phyloP scores from a whole-genome alignment of 2,113 vertebrate species.

The Pandion haliaetus region DNA sequence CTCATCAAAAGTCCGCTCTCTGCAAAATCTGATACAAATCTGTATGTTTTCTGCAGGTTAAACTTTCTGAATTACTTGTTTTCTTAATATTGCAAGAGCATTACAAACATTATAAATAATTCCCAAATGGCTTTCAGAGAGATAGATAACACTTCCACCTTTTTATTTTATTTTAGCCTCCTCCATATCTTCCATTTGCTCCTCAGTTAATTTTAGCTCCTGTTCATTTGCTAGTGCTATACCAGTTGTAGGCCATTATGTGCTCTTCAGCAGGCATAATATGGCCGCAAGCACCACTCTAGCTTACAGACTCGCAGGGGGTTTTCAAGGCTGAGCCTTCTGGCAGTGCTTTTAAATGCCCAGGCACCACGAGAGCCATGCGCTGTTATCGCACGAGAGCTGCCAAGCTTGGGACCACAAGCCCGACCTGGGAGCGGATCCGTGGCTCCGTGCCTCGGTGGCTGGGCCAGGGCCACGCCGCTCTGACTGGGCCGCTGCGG shows the following conservation, averaged over 20 bases:
- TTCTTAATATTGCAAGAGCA: neutral
- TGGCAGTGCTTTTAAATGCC: neutral
- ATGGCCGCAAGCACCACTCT: neutral
- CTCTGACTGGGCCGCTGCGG: neutral
- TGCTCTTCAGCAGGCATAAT: neutral
- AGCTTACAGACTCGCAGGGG: neutral
- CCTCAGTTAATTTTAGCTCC: neutral
- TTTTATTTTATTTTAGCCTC: neutral
- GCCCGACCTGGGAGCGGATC: fast-evolving
- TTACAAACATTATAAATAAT: neutral
- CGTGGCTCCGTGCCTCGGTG: fast-evolving
- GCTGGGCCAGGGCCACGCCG: fast-evolving
- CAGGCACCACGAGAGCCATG: fast-evolving
- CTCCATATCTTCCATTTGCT: neutral
- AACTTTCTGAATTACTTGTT: neutral
- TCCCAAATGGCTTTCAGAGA: neutral
- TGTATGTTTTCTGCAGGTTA: neutral
- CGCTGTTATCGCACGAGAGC: neutral
- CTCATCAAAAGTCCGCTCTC: neutral
- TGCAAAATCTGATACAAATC: neutral
- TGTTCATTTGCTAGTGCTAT: neutral
- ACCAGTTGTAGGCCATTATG: neutral
- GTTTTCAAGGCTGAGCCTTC: neutral
- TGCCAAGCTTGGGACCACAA: neutral
- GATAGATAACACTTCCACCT: neutral